A percentile compares a stretch with the other conserved stretches of the same genome.
Evolutionary conservation across 2,113 vertebrate genomes (phyloP).

Genomic region (Helogale parvula): DNA sequence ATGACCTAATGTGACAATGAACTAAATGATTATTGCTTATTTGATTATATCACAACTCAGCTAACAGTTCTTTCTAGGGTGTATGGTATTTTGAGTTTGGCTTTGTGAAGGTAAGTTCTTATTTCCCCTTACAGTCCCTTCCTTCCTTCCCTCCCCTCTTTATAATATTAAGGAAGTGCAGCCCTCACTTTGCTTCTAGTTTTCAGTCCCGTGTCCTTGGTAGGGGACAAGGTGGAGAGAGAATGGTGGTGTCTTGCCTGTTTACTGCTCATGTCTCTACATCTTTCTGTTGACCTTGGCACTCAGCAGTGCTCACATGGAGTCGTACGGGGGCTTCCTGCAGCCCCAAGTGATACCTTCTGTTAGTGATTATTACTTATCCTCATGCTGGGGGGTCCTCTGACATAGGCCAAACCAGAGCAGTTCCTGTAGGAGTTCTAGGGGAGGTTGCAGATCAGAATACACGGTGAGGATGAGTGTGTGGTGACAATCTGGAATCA

Average conservation of each 20-base stretch:
- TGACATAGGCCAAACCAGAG: not conserved
- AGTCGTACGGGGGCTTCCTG: not conserved
- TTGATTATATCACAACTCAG: not conserved
- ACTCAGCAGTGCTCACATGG: not conserved
- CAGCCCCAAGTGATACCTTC: not conserved
- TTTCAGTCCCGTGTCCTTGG: not conserved
- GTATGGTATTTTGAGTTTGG: not conserved
- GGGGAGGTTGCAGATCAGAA: not conserved
- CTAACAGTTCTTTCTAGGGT: not conserved
- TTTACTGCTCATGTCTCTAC: not conserved
- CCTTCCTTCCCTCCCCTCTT: not conserved
- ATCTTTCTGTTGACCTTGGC: not conserved
- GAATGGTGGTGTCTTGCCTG: not conserved
- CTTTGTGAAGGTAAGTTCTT: not conserved
- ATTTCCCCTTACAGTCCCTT: not conserved
- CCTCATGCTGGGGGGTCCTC: not conserved
- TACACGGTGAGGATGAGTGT: not conserved
- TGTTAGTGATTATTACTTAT: not conserved
- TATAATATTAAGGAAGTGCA: not conserved
- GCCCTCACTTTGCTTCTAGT: not conserved
- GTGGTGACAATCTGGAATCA: not conserved
- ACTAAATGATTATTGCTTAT: not conserved
- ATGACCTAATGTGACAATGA: not conserved
- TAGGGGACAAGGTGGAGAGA: not conserved
- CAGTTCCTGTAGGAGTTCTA: not conserved